These are phyloP conservation scores for Eupithecia dodoneata DNA, from an alignment of 2,888 invertebrate species.

Conservation along the genomic window DNA sequence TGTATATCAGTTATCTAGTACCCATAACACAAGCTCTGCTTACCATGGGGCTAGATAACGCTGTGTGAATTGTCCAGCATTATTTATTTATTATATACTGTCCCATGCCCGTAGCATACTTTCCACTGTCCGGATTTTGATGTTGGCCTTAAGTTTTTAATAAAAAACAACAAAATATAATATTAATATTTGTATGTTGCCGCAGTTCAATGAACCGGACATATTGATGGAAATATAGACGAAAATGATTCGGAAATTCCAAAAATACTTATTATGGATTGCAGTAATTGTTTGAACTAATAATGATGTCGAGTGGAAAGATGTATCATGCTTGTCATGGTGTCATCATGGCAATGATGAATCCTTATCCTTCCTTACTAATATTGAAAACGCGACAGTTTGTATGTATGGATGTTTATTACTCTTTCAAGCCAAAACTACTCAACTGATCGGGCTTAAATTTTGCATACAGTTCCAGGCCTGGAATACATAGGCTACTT, in stretches of 20 bases:
- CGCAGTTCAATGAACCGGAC: conserved; percentile 32
- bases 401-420: too few relatives aligned
- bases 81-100: background rate
- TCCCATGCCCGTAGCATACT: background rate
- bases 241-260: conserved; percentile 18
- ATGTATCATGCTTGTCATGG: conserved; percentile 7
- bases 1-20: too few relatives aligned
- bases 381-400: too few relatives aligned
- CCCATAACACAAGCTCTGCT: too few relatives aligned
- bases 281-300: conserved; percentile 23
- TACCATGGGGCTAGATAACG: too few relatives aligned
- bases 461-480: too few relatives aligned
- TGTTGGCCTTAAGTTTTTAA: background rate
- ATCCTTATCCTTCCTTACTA: too few relatives aligned
- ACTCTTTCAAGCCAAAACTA: too few relatives aligned
- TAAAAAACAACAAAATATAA: background rate
- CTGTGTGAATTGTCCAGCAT: too few relatives aligned
- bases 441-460: too few relatives aligned
- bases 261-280: conserved; percentile 8
- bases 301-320: background rate
- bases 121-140: background rate
- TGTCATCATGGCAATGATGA: conserved; percentile 1
- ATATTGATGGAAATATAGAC: background rate
- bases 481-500: too few relatives aligned
- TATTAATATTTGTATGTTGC: background rate